Evolutionary conservation across 53 echinoderm and acorn worm species (phyloP), one percentile per base, ranked within the genome.

Genomic region (Actinopyga echinites): DNA sequence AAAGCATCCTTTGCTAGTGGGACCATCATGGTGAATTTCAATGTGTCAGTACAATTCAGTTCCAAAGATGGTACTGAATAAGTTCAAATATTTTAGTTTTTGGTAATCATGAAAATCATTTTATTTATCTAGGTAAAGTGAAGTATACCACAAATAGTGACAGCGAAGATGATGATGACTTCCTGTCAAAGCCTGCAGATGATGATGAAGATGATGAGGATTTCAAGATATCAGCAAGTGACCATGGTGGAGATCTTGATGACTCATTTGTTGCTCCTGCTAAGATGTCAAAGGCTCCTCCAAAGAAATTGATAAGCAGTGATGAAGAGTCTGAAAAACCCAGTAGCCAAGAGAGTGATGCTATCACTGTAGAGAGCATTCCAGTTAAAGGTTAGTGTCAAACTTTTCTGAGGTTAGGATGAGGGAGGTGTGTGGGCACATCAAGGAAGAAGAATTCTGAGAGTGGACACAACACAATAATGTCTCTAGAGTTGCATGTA

Each of bases 131-230:
- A 34, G 64, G 80, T 62, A 84, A 93, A 64, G 79, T 64, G 11
- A 87, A 87, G 66, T 93, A 85, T 75, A 52, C 85, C 5, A 88
- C 75, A 56, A 85, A 83, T 36, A 88, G 88, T 66, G 86, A 65
- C 2, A 84, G 84, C 22, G 49, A 49, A 0, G 65, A 38, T 24
- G 62, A 63, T 28, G 87, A 87, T 42, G 83, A 69, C 54, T 82
- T 85, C 83, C 66, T 88, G 17, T 61, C 69, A 12, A 88, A 92
- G 57, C 66, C 88, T 75, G 83, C 83, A 2, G 77, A 85, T 69
- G 83, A 90, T 5, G 78, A 83, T 26, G 57, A 37, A 42, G 84
- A 90, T 5, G 78, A 83, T 26, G 57, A 37, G 32, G 84, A 84
- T 79, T 25, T 84, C 6, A 82, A 82, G 44, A 83, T 83, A 31